Evolutionary conservation across 2,113 vertebrate genomes (phyloP), one percentile per base, ranked within the genome.

Genomic region (Candoia aspera): DNA sequence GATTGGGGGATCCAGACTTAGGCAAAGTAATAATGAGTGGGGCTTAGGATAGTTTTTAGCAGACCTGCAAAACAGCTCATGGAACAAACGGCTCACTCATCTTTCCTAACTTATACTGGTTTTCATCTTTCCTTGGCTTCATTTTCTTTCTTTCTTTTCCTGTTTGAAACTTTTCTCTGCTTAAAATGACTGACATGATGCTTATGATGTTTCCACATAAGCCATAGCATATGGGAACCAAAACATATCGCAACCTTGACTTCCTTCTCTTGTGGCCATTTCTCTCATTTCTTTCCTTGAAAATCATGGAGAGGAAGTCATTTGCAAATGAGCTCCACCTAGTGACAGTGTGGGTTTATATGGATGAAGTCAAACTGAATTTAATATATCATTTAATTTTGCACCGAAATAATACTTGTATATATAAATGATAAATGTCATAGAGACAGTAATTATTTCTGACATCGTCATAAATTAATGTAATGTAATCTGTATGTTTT

Each of bases 391-490:
- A n/a, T n/a, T 88, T 83, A 92, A 60, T 59, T 15, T 8, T 83
- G 46, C 29, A 84, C 33, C 59, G 17, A 46, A 87, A 46, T 79
- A 29, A 59, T 33, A 11, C 17, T 49, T 73, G 33, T 23, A 24
- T 23, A 33, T 37, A n/a, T 13, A 90, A 42, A 26, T 62, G 55
- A 59, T n/a, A 59, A 84, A 59, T 26, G 29, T 0, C 29, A 49
- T 84, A 37, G 11, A 26, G 10, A 62, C 49, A 53, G 29, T 62
- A 33, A 91, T 91, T 59, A 49, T 91, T 86, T 91, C 46, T 91
- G 46, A 68, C 46, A 24, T 33, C 64, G 58, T 23, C 57, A 49
- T 89, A n/a, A 60, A 19, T 49, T 60, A 54, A 86, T 60, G 6
- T 85, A 60, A 58, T 46, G 6, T 10, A 60, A 84, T 59, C 79